These are phyloP conservation scores for Halictus quadricinctus DNA, from an alignment of 2,888 invertebrate species.

Conservation along the genomic window DNA sequence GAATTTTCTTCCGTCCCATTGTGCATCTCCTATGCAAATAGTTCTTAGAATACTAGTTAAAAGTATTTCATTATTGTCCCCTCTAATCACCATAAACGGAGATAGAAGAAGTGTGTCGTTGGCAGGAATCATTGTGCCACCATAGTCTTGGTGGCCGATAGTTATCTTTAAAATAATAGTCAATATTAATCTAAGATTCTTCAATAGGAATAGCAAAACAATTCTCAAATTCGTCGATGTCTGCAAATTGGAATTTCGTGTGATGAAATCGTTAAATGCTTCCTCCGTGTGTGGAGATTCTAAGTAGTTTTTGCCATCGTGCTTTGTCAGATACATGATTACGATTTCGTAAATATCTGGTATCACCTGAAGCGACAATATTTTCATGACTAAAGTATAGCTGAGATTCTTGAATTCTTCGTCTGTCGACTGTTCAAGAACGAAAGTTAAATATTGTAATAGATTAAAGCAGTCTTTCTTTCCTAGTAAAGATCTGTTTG, in stretches of 20 bases:
- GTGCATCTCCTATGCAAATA: conserved; percentile 61
- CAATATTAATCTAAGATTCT: conserved; percentile 72
- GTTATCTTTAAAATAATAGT: conserved; percentile 72
- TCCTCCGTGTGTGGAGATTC: conserved; percentile 65
- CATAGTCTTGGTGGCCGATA: conserved; percentile 70
- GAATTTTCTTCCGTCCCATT: conserved; percentile 71
- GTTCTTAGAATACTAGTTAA: conserved; percentile 53
- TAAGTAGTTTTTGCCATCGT: conserved; percentile 68
- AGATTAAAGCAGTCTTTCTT: conserved; percentile 68
- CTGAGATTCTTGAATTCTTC: conserved; percentile 61
- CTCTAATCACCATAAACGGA: conserved; percentile 71
- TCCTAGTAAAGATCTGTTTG: conserved; percentile 58
- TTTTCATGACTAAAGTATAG: conserved; percentile 58
- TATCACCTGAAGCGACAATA: conserved; percentile 65
- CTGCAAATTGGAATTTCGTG: conserved; percentile 64
- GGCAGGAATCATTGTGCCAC: conserved; percentile 68
- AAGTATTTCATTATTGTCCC: conserved; percentile 58
- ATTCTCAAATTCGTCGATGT: conserved; percentile 48
- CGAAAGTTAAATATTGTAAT: conserved; percentile 71
- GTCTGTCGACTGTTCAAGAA: conserved; percentile 54
- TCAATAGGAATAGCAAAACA: conserved; percentile 66
- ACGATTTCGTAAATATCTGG: conserved; percentile 69
- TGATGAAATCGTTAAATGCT: conserved; percentile 69
- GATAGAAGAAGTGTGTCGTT: conserved; percentile 69
- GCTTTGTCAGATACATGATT: conserved; percentile 68